Conservation (phyloP, 2,113 vertebrate species). For the Abramis brama region DNA sequence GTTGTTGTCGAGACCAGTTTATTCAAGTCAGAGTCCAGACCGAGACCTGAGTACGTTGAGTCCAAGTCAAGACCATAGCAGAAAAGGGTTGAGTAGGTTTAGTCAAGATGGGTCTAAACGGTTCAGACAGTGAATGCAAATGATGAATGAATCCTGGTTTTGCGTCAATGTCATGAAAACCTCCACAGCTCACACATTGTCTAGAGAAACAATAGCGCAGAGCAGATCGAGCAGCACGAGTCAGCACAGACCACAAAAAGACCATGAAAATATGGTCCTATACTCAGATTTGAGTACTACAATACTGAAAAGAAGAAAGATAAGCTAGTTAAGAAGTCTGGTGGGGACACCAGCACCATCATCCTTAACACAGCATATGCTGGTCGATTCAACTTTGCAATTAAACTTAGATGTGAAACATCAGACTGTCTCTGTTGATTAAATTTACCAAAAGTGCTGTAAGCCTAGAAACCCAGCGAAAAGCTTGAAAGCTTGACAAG, state of each 20-base stretch:
- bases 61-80: neutral
- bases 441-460: conserved; percentile 6
- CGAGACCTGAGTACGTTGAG: neutral
- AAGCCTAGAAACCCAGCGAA: neutral
- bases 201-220: neutral
- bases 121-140: neutral
- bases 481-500: conserved; percentile 16
- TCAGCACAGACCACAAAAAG: neutral
- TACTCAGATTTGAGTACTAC: neutral
- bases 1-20: neutral
- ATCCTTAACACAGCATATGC: neutral
- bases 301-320: neutral
- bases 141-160: neutral
- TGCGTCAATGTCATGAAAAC: neutral
- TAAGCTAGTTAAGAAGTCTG: neutral
- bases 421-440: conserved; percentile 18
- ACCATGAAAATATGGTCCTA: neutral
- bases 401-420: neutral
- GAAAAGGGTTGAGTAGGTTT: neutral
- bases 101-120: neutral
- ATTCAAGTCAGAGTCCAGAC: neutral
- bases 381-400: neutral
- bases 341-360: neutral
- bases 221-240: neutral
- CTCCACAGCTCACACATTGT: neutral